Percentiles rank a stretch among this genome's conserved stretches.
Evolutionary conservation across 2,888 invertebrate genomes (phyloP).

Genomic region (Tipula confusa): DNA sequence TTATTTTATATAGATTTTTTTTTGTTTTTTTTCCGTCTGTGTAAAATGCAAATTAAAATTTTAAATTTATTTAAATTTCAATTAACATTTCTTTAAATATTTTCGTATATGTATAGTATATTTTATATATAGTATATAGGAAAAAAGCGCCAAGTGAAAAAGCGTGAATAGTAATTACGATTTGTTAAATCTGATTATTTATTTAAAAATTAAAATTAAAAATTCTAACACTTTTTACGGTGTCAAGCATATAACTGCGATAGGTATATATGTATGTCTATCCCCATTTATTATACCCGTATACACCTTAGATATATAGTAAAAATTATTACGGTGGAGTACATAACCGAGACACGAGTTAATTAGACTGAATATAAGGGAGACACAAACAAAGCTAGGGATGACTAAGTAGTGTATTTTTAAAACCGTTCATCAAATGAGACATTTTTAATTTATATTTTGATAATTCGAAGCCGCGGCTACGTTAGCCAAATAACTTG

Average conservation of each 20-base stretch:
- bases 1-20: background rate
- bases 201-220: background rate
- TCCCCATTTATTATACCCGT: too few species aligned
- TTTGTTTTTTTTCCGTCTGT: too few species aligned
- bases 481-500: too few species aligned
- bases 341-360: too few species aligned
- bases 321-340: too few species aligned
- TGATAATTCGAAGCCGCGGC: too few species aligned
- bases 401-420: too few species aligned
- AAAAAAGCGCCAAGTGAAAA: background rate
- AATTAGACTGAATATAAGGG: too few species aligned
- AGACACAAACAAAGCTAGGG: too few species aligned
- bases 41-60: background rate
- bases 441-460: too few species aligned
- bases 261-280: background rate
- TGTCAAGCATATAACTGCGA: background rate
- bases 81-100: background rate
- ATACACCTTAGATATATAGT: background rate
- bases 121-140: too few species aligned
- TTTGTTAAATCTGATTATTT: slow-evolving; percentile 25
- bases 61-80: slow-evolving; percentile 12
- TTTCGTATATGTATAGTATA: background rate
- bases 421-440: too few species aligned
- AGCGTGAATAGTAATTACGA: slow-evolving; percentile 9
- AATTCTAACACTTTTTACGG: background rate